These are phyloP conservation scores for Macropus fuliginosus DNA, from an alignment of 2,797 vertebrate species.

Conservation along the genomic window DNA sequence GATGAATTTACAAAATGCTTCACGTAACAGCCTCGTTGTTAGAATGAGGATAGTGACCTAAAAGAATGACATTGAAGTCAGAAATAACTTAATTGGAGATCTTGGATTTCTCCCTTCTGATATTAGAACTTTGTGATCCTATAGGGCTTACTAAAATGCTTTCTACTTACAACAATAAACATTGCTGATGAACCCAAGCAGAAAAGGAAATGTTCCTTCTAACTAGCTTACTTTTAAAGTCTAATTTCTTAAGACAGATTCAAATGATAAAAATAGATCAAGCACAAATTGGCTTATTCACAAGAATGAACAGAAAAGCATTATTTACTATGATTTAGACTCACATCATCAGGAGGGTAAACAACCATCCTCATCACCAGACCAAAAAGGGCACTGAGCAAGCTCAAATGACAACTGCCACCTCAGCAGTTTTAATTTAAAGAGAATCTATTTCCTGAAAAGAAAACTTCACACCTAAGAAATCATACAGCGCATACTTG, in stretches of 20 bases:
- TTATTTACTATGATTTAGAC: slow-evolving; percentile 27
- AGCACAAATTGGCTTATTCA: slow-evolving; percentile 26
- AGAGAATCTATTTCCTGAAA: neutral
- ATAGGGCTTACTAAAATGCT: neutral
- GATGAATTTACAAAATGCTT: neutral
- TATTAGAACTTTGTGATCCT: neutral
- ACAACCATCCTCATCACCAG: slow-evolving; percentile 17
- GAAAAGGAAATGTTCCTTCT: slow-evolving; percentile 3
- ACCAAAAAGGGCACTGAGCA: neutral
- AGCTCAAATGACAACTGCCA: slow-evolving; percentile 17
- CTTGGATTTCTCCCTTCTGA: neutral
- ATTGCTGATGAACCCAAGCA: slow-evolving; percentile 1
- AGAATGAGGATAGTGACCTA: neutral
- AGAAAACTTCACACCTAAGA: neutral
- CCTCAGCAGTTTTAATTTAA: neutral
- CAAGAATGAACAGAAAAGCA: slow-evolving; percentile 3
- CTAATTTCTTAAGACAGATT: slow-evolving; percentile 37
- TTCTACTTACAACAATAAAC: neutral
- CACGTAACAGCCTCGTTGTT: neutral
- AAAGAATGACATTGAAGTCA: neutral
- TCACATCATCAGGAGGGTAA: slow-evolving; percentile 18
- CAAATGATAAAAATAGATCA: slow-evolving; percentile 23
- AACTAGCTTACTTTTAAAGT: slow-evolving; percentile 44
- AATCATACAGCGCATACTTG: neutral
- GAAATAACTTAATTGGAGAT: neutral